Percentiles rank a stretch among this genome's conserved stretches.
Conservation (phyloP, 2,888 invertebrate species). For the Zonitis immaculata region DNA sequence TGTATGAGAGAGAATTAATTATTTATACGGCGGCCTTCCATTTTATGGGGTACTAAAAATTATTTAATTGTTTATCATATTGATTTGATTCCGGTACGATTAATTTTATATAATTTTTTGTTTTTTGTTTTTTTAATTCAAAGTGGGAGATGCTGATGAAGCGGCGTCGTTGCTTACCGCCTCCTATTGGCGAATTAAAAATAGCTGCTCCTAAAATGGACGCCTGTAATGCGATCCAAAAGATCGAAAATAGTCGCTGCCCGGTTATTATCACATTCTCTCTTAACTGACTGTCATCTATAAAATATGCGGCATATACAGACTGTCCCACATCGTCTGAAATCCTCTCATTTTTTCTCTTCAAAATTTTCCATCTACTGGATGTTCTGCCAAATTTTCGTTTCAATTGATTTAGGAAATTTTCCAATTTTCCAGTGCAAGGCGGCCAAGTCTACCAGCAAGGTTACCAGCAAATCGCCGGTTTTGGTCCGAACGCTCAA, state of each 20-base stretch:
- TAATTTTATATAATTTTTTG: slow-evolving; percentile 19
- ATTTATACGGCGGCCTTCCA: too few species aligned
- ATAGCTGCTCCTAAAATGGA: slow-evolving; percentile 63
- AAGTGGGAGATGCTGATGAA: neutral
- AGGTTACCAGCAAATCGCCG: slow-evolving; percentile 47
- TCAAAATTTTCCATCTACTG: too few species aligned
- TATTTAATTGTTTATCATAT: slow-evolving; percentile 1
- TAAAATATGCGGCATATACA: slow-evolving; percentile 33
- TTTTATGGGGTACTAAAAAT: neutral
- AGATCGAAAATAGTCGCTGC: slow-evolving; percentile 54
- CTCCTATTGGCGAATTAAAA: slow-evolving; percentile 47
- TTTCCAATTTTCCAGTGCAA: too few species aligned
- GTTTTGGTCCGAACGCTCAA: slow-evolving; percentile 69
- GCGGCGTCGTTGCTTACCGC: slow-evolving; percentile 15
- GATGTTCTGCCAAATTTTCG: slow-evolving; percentile 5
- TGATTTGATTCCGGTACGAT: slow-evolving; percentile 7
- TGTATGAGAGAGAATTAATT: too few species aligned
- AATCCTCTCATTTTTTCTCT: neutral
- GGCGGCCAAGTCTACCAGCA: slow-evolving; percentile 54
- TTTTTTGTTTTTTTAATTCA: too few species aligned
- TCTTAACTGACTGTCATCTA: slow-evolving; percentile 33
- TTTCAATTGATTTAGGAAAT: slow-evolving; percentile 23
- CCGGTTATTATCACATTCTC: slow-evolving; percentile 40
- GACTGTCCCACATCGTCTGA: slow-evolving; percentile 23
- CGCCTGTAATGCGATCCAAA: slow-evolving; percentile 59